These are phyloP conservation scores for Larimichthys crocea DNA, from an alignment of 2,113 vertebrate genomes.

Conservation along the genomic window DNA sequence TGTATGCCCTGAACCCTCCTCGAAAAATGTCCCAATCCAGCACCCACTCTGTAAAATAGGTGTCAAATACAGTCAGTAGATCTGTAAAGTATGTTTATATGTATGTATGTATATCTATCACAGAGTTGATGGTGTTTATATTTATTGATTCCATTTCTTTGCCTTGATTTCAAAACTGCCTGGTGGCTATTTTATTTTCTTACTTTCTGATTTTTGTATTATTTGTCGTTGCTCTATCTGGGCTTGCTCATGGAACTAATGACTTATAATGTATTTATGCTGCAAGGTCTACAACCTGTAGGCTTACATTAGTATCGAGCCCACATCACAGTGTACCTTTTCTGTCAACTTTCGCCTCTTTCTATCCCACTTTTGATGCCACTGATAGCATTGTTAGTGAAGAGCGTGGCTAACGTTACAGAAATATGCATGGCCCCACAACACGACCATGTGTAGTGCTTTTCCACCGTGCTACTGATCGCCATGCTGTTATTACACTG, in stretches of 20 bases:
- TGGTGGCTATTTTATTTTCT: constrained; percentile 76
- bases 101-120: constrained; percentile 85
- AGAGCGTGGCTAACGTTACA: constrained; percentile 57
- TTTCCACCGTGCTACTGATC: constrained; percentile 61
- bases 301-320: constrained; percentile 63
- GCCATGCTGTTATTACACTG: constrained; percentile 68
- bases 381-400: constrained; percentile 53
- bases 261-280: constrained; percentile 76
- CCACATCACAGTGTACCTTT: constrained; percentile 59
- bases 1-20: constrained; percentile 57
- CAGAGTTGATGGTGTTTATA: constrained; percentile 84
- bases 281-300: constrained; percentile 69
- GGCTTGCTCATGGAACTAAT: constrained; percentile 63
- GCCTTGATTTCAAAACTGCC: constrained; percentile 76
- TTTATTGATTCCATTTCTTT: constrained; percentile 81
- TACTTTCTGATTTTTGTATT: constrained; percentile 71
- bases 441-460: constrained; percentile 47
- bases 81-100: constrained; percentile 86
- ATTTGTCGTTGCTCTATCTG: constrained; percentile 63
- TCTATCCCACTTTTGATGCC: constrained; percentile 59
- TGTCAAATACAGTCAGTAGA: constrained; percentile 76
- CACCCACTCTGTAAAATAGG: constrained; percentile 76
- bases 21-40: constrained; percentile 62
- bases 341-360: constrained; percentile 55
- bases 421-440: constrained; percentile 68